Percentiles rank a stretch among this genome's conserved stretches.
Evolutionary conservation across 2,113 vertebrate genomes (phyloP).

Genomic region (Cygnus atratus): DNA sequence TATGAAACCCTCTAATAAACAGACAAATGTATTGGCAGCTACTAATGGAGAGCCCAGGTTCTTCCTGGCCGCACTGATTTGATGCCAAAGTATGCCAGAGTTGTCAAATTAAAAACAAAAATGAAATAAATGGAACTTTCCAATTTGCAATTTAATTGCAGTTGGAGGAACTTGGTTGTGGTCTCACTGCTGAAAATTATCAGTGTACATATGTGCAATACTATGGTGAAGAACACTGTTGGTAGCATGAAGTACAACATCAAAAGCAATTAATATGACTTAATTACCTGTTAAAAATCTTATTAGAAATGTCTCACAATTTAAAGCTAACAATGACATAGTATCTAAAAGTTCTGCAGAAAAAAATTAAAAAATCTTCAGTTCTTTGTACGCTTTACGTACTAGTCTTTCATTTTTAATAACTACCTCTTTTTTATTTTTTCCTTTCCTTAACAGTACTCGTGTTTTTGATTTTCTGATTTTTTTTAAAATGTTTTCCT

Average conservation of each 20-base stretch:
- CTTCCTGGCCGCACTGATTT: neutral
- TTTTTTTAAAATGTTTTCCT: neutral
- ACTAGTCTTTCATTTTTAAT: neutral
- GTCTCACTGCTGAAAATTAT: neutral
- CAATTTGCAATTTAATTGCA: neutral
- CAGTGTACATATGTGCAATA: neutral
- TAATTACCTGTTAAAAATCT: neutral
- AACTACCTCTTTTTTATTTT: neutral
- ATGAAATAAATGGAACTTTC: neutral
- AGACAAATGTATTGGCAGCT: neutral
- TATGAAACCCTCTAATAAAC: neutral
- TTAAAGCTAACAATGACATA: neutral
- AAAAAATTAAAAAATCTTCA: neutral
- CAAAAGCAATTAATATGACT: neutral
- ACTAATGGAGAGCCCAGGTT: neutral
- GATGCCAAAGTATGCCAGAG: neutral
- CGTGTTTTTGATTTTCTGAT: neutral
- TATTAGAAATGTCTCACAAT: neutral
- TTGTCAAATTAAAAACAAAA: neutral
- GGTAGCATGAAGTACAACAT: neutral
- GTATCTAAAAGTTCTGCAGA: neutral
- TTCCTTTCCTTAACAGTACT: neutral
- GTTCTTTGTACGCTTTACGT: neutral
- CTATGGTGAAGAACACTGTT: neutral
- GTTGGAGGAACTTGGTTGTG: neutral